Evolutionary conservation across 2,797 vertebrate genomes (phyloP).

Genomic region (Cynodonichthys magdalenae): DNA sequence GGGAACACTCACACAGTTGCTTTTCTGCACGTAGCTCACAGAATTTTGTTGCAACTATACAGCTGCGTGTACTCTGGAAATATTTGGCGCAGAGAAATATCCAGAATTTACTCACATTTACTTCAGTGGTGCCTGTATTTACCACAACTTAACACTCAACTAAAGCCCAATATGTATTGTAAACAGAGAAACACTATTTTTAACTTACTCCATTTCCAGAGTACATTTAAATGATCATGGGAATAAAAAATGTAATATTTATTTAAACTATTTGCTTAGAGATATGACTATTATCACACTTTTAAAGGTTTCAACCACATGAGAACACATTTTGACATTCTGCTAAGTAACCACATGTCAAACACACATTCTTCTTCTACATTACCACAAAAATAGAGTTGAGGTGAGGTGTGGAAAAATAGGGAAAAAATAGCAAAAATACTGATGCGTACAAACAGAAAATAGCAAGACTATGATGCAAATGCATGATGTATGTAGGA

Average conservation of each 20-base stretch:
- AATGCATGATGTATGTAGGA: conserved; percentile 18
- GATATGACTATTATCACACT: too few species aligned
- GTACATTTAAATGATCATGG: too few species aligned
- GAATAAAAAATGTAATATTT: too few species aligned
- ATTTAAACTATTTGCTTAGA: too few species aligned
- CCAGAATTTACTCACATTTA: conserved; percentile 17
- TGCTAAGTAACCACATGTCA: neutral
- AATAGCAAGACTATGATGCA: conserved; percentile 22
- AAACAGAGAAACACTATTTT: neutral
- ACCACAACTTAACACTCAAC: conserved; percentile 13
- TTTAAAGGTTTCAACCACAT: too few species aligned
- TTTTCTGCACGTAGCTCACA: conserved; percentile 42
- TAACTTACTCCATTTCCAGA: neutral
- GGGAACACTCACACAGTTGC: conserved; percentile 37
- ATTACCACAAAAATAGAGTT: neutral
- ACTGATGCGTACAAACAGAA: neutral
- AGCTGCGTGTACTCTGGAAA: conserved; percentile 12
- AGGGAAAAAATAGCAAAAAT: neutral
- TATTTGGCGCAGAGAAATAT: conserved; percentile 9
- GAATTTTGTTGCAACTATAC: conserved; percentile 33
- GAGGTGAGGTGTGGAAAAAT: neutral
- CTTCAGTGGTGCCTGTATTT: conserved; percentile 13
- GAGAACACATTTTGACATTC: too few species aligned
- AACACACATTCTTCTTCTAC: neutral
- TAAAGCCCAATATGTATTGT: conserved; percentile 7